Evolutionary conservation across 2,113 vertebrate genomes (phyloP).

Genomic region (Grantiella picta): DNA sequence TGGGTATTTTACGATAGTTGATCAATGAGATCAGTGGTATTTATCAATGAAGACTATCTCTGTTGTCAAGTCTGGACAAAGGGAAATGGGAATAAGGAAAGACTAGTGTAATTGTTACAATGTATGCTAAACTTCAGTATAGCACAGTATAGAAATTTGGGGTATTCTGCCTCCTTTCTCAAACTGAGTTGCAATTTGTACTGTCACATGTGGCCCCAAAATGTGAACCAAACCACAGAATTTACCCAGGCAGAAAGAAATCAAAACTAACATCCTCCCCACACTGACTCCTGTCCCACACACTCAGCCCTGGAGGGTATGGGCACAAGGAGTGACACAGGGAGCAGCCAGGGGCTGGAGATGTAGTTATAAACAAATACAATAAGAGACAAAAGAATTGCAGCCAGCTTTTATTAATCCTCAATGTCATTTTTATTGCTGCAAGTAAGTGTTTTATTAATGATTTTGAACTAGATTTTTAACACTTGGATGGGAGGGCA

Average conservation of each 20-base stretch:
- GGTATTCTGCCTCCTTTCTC: not conserved
- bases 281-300: rapidly evolving
- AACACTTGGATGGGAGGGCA: rapidly evolving
- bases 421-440: not conserved
- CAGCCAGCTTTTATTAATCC: not conserved
- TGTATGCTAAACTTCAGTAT: not conserved
- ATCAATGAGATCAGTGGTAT: not conserved
- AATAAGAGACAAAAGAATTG: not conserved
- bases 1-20: not conserved
- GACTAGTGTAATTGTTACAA: not conserved
- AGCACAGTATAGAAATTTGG: not conserved
- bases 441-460: not conserved
- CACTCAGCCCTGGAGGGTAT: not conserved
- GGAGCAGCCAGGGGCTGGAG: not conserved
- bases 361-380: not conserved
- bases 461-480: not conserved
- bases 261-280: not conserved
- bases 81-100: not conserved
- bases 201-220: not conserved
- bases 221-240: not conserved
- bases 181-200: not conserved
- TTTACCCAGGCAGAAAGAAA: not conserved
- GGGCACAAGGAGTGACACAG: not conserved
- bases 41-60: not conserved
- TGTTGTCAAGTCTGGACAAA: not conserved